Conservation (phyloP, 2,888 invertebrate genomes). For the Slavum lentiscoides region DNA sequence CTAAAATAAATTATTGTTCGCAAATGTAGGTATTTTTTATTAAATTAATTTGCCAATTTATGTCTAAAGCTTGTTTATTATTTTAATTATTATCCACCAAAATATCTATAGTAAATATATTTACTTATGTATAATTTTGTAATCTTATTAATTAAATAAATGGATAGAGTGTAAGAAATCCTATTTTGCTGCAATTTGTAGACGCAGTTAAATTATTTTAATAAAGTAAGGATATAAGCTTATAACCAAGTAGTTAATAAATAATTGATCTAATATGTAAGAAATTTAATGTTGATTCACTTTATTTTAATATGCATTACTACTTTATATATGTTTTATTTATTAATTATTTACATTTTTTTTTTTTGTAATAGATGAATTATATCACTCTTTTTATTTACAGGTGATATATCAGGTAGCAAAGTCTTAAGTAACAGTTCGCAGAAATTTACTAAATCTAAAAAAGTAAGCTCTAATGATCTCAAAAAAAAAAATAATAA, state of each 20-base stretch:
- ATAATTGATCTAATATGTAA: background rate
- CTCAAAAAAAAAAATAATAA: background rate
- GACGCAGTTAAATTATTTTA: background rate
- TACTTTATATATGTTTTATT: background rate
- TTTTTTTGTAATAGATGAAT: no score
- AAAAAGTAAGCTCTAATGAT: conserved; percentile 22
- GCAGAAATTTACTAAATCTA: conserved; percentile 38
- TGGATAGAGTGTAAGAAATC: no score
- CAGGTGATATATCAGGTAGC: conserved; percentile 36
- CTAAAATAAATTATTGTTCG: no score
- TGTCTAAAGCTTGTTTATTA: no score
- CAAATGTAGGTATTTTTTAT: no score
- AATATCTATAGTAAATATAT: no score
- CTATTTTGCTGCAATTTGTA: no score
- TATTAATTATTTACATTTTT: background rate
- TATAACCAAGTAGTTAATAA: background rate
- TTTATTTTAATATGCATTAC: background rate
- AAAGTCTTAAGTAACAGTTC: conserved; percentile 15
- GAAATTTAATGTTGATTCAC: no score
- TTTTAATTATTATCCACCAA: no score
- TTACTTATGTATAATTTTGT: no score
- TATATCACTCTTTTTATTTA: background rate
- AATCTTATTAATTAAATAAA: no score
- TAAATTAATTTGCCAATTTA: no score
- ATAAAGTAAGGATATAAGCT: background rate